phyloP scores from a whole-genome alignment of 2,888 invertebrate genomes.

The Parnassius smintheus region DNA sequence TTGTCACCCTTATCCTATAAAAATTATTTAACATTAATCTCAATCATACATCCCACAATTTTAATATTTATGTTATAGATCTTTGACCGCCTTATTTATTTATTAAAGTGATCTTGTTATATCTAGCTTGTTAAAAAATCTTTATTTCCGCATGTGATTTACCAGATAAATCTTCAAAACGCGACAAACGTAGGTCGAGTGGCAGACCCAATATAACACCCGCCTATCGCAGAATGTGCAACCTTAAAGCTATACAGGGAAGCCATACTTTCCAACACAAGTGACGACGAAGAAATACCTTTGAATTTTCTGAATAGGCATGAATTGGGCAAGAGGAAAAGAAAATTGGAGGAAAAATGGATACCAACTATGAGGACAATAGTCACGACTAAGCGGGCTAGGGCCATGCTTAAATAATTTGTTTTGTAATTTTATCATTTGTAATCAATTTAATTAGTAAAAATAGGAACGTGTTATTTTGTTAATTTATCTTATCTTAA shows the following conservation, averaged over 20 bases:
- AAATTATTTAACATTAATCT: too few species aligned
- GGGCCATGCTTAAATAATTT: slow-evolving; percentile 19
- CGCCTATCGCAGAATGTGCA: slow-evolving; percentile 36
- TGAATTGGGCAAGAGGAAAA: slow-evolving; percentile 34
- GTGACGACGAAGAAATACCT: slow-evolving; percentile 34
- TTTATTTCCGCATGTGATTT: not conserved
- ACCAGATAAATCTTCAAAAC: slow-evolving; percentile 39
- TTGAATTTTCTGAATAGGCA: slow-evolving; percentile 15
- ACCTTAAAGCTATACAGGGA: slow-evolving; percentile 53
- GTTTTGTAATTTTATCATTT: not conserved
- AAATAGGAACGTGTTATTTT: too few species aligned
- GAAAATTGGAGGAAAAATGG: slow-evolving; percentile 37
- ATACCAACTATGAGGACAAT: slow-evolving; percentile 36
- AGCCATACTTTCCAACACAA: slow-evolving; percentile 40
- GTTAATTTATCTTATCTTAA: too few species aligned
- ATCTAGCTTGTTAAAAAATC: too few species aligned
- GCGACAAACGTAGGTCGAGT: slow-evolving; percentile 43
- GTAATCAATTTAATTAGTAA: too few species aligned
- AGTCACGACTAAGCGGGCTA: slow-evolving; percentile 41
- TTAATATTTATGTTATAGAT: too few species aligned
- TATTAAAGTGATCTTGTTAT: too few species aligned
- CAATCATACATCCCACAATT: too few species aligned
- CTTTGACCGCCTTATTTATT: too few species aligned
- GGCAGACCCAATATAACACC: slow-evolving; percentile 34
- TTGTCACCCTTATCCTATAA: too few species aligned